Evolutionary conservation across 1,140 invertebrate species (phyloP).

Genomic region (Colletes gigas): DNA sequence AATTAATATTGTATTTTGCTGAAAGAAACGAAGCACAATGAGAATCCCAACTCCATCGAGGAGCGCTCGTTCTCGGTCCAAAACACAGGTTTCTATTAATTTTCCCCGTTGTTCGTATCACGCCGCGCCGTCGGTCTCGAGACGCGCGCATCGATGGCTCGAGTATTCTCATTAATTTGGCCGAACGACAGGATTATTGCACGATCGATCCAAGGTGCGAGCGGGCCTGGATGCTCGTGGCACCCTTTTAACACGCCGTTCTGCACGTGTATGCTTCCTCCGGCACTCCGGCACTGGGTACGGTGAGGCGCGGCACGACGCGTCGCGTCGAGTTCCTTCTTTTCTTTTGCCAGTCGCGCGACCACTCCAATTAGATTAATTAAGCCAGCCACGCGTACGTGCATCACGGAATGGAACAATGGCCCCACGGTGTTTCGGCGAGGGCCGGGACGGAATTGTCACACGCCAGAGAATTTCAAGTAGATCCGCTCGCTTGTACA

Average conservation of each 20-base stretch:
- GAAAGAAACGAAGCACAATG: background rate
- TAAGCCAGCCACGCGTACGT: constrained; percentile 56
- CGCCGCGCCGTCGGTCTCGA: background rate
- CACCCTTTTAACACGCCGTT: constrained; percentile 5
- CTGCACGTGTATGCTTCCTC: constrained; percentile 12
- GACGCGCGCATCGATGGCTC: constrained; percentile 11
- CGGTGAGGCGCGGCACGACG: background rate
- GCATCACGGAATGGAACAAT: constrained; percentile 60
- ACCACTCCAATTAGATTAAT: constrained; percentile 71
- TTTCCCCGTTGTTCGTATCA: constrained; percentile 26
- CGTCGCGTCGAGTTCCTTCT: constrained; percentile 6
- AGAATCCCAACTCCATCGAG: constrained; percentile 1
- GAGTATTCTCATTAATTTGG: constrained; percentile 53
- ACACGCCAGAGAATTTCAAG: constrained; percentile 63
- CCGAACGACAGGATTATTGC: constrained; percentile 37
- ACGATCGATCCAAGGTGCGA: constrained; percentile 18
- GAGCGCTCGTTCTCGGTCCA: background rate
- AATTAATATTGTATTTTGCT: background rate
- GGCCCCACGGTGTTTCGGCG: constrained; percentile 39
- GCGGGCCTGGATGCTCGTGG: constrained; percentile 7
- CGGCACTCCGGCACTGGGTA: background rate
- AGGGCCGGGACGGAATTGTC: constrained; percentile 51
- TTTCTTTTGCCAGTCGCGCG: constrained; percentile 40
- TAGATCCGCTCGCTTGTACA: constrained; percentile 49
- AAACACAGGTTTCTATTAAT: constrained; percentile 10